Conservation (phyloP, 2,888 invertebrate species). For the Lamellibrachia columna region DNA sequence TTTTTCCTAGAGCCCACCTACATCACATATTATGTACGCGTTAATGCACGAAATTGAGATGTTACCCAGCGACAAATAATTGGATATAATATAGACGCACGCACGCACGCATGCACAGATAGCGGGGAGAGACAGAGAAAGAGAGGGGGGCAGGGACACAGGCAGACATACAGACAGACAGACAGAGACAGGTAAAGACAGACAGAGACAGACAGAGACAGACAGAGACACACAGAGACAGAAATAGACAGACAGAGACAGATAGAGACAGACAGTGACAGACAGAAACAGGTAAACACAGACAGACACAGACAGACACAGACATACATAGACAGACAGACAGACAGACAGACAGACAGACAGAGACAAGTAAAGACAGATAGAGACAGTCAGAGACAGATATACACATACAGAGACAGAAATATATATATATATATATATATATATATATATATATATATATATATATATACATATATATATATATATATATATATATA, state of each 20-base stretch:
- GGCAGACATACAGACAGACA: background rate
- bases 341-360: background rate
- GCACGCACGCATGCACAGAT: background rate
- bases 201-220: background rate
- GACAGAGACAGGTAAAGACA: too few relatives aligned
- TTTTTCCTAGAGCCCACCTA: background rate
- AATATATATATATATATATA: too few relatives aligned
- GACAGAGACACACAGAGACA: background rate
- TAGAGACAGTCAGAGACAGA: too few relatives aligned
- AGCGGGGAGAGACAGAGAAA: background rate
- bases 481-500: too few relatives aligned
- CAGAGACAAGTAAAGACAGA: too few relatives aligned
- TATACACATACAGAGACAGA: background rate
- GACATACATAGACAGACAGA: background rate
- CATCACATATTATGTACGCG: background rate
- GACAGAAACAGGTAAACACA: too few relatives aligned
- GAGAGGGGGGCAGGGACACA: too few relatives aligned
- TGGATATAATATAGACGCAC: background rate
- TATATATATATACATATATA: too few relatives aligned
- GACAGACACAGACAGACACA: background rate
- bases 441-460: too few relatives aligned
- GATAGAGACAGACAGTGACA: background rate
- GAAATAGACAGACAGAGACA: too few relatives aligned
- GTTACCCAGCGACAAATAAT: background rate
- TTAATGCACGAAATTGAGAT: background rate